Base-by-base conservation (phyloP, 2,113 vertebrate species). In the Oostethus manadensis region DNA sequence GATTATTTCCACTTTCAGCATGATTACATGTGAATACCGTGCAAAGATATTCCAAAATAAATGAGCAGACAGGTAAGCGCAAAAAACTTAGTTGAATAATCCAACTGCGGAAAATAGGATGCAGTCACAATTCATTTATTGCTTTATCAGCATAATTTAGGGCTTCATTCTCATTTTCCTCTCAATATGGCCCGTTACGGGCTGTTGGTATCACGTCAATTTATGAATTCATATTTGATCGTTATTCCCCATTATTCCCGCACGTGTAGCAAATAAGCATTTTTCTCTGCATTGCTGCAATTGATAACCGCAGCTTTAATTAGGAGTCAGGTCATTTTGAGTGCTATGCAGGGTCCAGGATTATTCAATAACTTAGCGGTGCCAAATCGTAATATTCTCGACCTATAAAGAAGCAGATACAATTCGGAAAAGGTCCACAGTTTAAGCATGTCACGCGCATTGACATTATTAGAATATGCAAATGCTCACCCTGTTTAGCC, bases 381-480 rank as follows among this genome's bases (percentile, higher is more conserved):
- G 35, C 58, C 48, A 51, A 62, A 51, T 33, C 8, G 7, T 54
- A 40, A 70, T 73, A 51, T 35, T 62, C 4, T 56, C 53, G 43
- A 11, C 55, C 51, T 59, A 60, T 38, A 62, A 22, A 22, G 38
- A 62, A 55, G 56, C 62, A 50, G 38, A 35, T 23, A 62, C 66
- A 72, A 77, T 83, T 76, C 13, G 8, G 0, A 38, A 38, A 81
- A 74, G 77, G 61, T 81, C 74, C 71, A 78, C 76, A 63, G 60
- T 14, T 42, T 3, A 48, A 8, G 14, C 44, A 46, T 46, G 44
- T 46, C 11, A 1, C 51, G 67, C 64, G 53, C 61, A 70, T 62
- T 51, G 62, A 72, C 66, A 63, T 83, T 67, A 84, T 86, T 83
- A 82, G 65, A 86, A 83, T 71, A 86, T 88, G 83, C 78, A 84